A percentile compares a stretch with the other conserved stretches of the same genome.
Conservation (phyloP, 2,888 invertebrate genomes). For the Clanis bilineata region DNA sequence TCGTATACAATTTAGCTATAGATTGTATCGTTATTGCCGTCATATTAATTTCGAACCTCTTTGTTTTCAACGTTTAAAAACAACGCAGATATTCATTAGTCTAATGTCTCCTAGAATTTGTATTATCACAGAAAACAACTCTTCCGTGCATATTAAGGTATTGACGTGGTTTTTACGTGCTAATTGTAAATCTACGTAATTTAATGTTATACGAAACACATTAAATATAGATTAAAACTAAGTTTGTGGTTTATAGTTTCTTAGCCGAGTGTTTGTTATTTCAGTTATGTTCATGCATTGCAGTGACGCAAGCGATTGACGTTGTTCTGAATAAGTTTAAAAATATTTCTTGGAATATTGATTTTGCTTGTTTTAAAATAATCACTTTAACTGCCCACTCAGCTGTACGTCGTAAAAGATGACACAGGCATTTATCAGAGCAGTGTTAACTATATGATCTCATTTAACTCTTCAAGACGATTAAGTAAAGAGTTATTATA, state of each 20-base stretch:
- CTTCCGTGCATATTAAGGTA: too few species aligned
- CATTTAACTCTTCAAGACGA: neutral
- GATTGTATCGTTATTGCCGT: neutral
- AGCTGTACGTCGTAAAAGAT: slow-evolving; percentile 5
- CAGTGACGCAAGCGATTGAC: neutral
- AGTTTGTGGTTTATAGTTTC: neutral
- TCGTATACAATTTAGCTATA: neutral
- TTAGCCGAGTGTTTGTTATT: neutral
- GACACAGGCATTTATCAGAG: slow-evolving; percentile 5
- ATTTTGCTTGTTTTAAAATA: neutral
- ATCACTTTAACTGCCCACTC: slow-evolving; percentile 1
- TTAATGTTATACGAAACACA: neutral
- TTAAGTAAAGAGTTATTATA: neutral
- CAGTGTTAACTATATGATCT: slow-evolving; percentile 2
- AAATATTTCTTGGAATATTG: neutral
- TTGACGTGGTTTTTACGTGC: too few species aligned
- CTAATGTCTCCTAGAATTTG: too few species aligned
- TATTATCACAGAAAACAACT: too few species aligned
- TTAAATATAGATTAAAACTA: neutral
- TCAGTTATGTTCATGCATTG: neutral
- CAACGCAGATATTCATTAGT: too few species aligned
- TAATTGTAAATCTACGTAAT: neutral
- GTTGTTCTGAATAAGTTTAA: neutral
- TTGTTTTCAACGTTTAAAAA: neutral
- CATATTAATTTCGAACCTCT: too few species aligned